Base-by-base conservation (phyloP, 2,888 invertebrate species). In the Pilophorus perplexus region DNA sequence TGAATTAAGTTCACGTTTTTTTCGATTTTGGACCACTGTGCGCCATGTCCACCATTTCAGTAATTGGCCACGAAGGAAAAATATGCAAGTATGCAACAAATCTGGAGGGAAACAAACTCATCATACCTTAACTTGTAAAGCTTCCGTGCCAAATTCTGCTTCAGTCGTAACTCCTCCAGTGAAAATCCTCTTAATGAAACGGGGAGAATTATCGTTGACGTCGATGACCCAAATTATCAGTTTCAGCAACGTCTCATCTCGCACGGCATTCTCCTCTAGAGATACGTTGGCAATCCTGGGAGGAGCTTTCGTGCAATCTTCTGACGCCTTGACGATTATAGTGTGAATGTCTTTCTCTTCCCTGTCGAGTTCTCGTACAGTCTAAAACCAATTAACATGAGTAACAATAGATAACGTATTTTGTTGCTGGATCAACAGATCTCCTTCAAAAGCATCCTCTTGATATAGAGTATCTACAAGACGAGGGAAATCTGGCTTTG, bases 101-200 rank as follows among this genome's bases (percentile, higher is more conserved):
- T n/a, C n/a, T n/a, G n/a, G n/a, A n/a, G n/a, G n/a, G n/a, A n/a
- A n/a, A n/a, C n/a, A n/a, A n/a, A n/a, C n/a, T n/a, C 3, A 14
- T 18, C 25, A 3, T 77, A 88, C 91, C 81, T 89, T 87, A 0
- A 93, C 82, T 70, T 85, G 82, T 89, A 93, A 90, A 74, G 93
- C 90, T 73, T 87, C 86, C 0, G 88, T 86, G 0, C 93, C 95
- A 76, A 94, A 95, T 76, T 92, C 89, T 0, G 93, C 91, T 70
- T 90, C 92, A 0, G 95, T 94, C 12, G 95, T 93, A 1, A 97
- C 90, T 1, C 96, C 96, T 0, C 95, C 94, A 0, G 95, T 95
- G 75, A 96, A 93, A 68, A 93, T 84, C 71, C 85, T 83, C 68
- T 85, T 87, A 2, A 83, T 79, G 75, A 96, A 96, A 73, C 81